phyloP scores from a whole-genome alignment of 2,888 invertebrate species.

The Pyrrhosoma nymphula region DNA sequence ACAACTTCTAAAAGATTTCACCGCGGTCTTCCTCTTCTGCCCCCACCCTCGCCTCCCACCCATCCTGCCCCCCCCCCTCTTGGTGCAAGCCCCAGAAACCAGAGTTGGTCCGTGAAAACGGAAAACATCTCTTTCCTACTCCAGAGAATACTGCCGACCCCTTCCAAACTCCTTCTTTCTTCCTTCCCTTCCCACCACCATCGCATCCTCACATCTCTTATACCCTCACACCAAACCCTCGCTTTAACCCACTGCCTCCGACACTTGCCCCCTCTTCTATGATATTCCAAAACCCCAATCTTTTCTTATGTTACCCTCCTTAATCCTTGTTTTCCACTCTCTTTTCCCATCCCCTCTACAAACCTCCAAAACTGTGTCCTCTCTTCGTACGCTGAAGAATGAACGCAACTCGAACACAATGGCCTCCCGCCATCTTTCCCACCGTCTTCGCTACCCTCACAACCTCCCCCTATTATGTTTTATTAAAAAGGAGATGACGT shows the following conservation, averaged over 20 bases:
- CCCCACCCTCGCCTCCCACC: background rate
- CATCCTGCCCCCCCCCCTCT: background rate
- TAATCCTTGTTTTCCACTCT: background rate
- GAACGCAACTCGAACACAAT: background rate
- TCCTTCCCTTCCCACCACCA: too few species aligned
- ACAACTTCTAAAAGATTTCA: slow-evolving; percentile 55
- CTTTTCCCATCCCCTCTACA: background rate
- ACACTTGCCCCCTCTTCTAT: too few species aligned
- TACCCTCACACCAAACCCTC: too few species aligned
- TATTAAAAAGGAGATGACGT: slow-evolving; percentile 36
- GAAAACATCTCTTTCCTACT: slow-evolving; percentile 40
- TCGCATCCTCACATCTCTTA: background rate
- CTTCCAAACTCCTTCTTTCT: background rate
- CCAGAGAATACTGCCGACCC: slow-evolving; percentile 11
- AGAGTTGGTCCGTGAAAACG: slow-evolving; percentile 16
- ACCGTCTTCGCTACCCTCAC: background rate
- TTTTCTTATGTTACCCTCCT: background rate
- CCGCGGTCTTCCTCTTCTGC: background rate
- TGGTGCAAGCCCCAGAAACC: background rate
- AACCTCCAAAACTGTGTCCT: too few species aligned
- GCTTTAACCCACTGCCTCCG: too few species aligned
- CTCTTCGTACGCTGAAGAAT: too few species aligned
- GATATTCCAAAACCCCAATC: too few species aligned
- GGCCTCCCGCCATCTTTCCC: background rate
- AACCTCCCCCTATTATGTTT: background rate